A percentile compares a stretch with the other conserved stretches of the same genome.
phyloP scores from a whole-genome alignment of 2,888 invertebrate species.

The Aspidiotus destructor region DNA sequence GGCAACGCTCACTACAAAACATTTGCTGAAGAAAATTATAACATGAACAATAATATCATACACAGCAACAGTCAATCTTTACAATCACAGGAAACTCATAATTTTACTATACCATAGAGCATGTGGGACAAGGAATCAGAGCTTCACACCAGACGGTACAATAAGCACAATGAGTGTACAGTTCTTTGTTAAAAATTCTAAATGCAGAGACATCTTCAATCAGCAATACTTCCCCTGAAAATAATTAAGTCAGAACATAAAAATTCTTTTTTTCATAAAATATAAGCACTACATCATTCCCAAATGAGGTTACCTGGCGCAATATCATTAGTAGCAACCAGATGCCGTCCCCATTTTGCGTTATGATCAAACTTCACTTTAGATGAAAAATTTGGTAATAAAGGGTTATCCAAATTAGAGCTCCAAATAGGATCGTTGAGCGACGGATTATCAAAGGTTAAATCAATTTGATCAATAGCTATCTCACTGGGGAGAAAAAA shows the following conservation, averaged over 20 bases:
- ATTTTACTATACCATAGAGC: constrained; percentile 44
- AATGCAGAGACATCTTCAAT: constrained; percentile 65
- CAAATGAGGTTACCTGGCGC: constrained; percentile 47
- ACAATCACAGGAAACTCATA: background rate
- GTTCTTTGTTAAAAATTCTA: constrained; percentile 48
- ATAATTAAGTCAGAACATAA: background rate
- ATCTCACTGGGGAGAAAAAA: too few species aligned
- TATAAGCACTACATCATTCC: too few species aligned
- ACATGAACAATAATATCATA: constrained; percentile 42
- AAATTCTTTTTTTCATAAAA: too few species aligned
- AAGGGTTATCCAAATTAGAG: constrained; percentile 34
- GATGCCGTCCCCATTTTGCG: constrained; percentile 55
- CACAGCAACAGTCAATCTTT: too few species aligned
- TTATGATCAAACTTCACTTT: constrained; percentile 52
- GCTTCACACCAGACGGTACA: constrained; percentile 54
- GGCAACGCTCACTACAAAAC: constrained; percentile 59
- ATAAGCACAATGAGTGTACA: constrained; percentile 55
- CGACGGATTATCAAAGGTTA: too few species aligned
- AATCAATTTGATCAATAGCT: too few species aligned
- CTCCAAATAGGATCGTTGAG: too few species aligned
- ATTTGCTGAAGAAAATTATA: constrained; percentile 40
- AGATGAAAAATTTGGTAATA: constrained; percentile 54
- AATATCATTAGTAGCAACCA: constrained; percentile 58
- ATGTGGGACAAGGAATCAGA: constrained; percentile 54
- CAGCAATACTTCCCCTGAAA: constrained; percentile 56